Evolutionary conservation across 2,888 invertebrate species (phyloP).

Genomic region (Limnephilus lunatus): DNA sequence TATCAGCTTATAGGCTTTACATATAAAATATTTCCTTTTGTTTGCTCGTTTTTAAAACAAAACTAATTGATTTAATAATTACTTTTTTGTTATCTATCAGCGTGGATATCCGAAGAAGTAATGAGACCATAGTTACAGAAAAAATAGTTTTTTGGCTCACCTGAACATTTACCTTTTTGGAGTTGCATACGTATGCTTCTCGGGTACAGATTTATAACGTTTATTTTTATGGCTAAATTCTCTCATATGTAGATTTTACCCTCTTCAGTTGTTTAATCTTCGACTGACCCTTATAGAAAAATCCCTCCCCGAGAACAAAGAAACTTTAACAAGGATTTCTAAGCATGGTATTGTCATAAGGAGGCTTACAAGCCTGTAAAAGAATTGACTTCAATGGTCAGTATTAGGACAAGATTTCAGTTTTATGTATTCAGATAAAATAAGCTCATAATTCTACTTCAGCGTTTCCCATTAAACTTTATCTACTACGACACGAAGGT

Average conservation of each 20-base stretch:
- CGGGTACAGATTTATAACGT: too few species aligned
- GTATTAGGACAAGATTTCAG: not conserved
- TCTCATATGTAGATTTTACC: not conserved
- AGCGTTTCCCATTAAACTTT: not conserved
- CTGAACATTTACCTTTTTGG: too few species aligned
- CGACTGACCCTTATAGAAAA: not conserved
- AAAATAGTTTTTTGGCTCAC: too few species aligned
- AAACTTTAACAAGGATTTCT: not conserved
- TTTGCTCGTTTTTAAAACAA: too few species aligned
- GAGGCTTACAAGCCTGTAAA: not conserved
- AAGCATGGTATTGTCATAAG: not conserved
- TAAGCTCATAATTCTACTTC: not conserved
- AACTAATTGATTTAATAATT: too few species aligned
- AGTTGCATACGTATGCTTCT: too few species aligned
- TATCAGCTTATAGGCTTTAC: too few species aligned
- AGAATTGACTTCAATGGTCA: not conserved
- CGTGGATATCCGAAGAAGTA: too few species aligned
- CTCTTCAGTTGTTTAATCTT: not conserved
- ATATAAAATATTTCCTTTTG: too few species aligned
- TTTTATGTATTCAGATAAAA: not conserved
- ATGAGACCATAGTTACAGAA: too few species aligned
- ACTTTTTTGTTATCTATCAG: too few species aligned
- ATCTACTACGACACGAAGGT: not conserved
- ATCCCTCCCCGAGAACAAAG: not conserved
- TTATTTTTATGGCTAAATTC: too few species aligned